Base-by-base conservation (phyloP, 2,888 invertebrate genomes). In the Hemithea aestivaria region DNA sequence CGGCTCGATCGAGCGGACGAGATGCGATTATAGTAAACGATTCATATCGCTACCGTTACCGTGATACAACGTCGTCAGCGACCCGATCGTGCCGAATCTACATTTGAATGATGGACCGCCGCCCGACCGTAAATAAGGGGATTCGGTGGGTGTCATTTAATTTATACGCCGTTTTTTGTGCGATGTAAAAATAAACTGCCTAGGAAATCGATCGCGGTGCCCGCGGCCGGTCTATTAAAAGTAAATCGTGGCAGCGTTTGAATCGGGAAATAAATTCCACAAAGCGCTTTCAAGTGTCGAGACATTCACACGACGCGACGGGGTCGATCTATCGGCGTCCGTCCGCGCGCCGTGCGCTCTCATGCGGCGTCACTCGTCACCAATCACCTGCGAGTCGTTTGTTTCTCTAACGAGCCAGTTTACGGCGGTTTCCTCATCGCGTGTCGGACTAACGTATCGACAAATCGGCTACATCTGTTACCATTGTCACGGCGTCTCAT, bases 51-150 rank as follows among this genome's bases (percentile, higher is more conserved):
- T 61, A 56, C 66, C 64, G 64, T 62, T 68, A 57, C 43, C 61
- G 48, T 45, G 45, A 45, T 49, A 28, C 42, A 60, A 56, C 53
- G 54, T 53, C 51, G 53, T 63, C 66, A 57, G 51, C 49, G 66
- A 62, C 69, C 75, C 49, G 66, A 62, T 70, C 75, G 70, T 67
- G 68, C 67, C 77, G 72, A 73, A 79, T 79, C 62, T 66, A 48
- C 53, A 68, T 68, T 67, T 66, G 66, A 66, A 62, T 67, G 65
- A 73, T 69, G 61, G 68, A 68, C 73, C 64, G 73, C 62, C 51
- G 73, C 62, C 51, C 44, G 48, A 38, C 52, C 44, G 44, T 64
- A 55, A 57, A 54, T 60, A 62, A 62, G 39, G 31, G 49, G 52
- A 53, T 51, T 56, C 58, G 50, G 55, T 58, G 56, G 61, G 53